These are phyloP conservation scores for Dynastes hyllus DNA, from an alignment of 2,888 invertebrate species.

Conservation along the genomic window DNA sequence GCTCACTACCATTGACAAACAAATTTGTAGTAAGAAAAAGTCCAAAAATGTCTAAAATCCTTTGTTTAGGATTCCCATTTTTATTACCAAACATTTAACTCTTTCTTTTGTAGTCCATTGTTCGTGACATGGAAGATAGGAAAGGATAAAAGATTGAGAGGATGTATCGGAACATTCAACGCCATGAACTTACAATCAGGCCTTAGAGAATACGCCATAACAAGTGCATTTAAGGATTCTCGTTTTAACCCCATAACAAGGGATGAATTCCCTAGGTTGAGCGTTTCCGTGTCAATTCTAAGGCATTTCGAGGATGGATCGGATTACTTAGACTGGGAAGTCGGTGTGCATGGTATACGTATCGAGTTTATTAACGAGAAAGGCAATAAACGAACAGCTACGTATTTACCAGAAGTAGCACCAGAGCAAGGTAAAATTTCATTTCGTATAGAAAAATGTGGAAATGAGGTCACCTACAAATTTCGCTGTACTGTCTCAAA, in stretches of 20 bases:
- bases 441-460: neutral
- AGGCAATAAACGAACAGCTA: constrained; percentile 95
- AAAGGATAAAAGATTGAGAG: constrained; percentile 93
- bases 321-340: constrained; percentile 98
- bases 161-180: constrained; percentile 99
- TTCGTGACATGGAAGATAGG: constrained; percentile 99
- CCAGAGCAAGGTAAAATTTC: constrained; percentile 90
- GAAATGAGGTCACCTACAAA: constrained; percentile 9
- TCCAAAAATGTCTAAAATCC: neutral
- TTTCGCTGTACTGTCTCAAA: constrained; percentile 30
- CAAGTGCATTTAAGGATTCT: constrained; percentile 98
- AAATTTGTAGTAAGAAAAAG: neutral
- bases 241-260: constrained; percentile 93
- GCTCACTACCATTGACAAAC: too few species aligned
- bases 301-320: constrained; percentile 96
- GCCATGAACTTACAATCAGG: constrained; percentile 96
- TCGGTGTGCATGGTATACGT: constrained; percentile 96
- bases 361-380: constrained; percentile 97
- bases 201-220: constrained; percentile 96
- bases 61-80: constrained; percentile 17
- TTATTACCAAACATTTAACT: constrained; percentile 55
- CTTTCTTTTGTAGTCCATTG: constrained; percentile 81
- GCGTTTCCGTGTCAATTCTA: constrained; percentile 96
- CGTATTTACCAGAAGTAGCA: constrained; percentile 98
- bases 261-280: constrained; percentile 93